phyloP scores from a whole-genome alignment of 2,797 vertebrate species.

The Tapirus indicus region DNA sequence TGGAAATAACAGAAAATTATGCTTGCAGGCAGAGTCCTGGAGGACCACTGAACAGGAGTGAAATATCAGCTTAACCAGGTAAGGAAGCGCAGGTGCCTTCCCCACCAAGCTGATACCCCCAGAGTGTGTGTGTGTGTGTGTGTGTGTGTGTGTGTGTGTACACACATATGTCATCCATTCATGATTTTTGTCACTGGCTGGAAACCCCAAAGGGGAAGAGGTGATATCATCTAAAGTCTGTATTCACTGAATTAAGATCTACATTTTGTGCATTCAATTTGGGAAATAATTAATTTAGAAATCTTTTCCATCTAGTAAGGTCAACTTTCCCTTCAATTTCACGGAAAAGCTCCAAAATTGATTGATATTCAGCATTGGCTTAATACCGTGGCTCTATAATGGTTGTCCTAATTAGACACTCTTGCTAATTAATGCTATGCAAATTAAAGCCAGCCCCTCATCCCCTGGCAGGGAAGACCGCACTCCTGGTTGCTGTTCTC shows the following conservation, averaged over 20 bases:
- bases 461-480: neutral
- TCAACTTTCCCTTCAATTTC: conserved; percentile 64
- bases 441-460: conserved; percentile 63
- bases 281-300: conserved; percentile 58
- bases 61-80: neutral
- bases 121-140: no score
- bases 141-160: rapidly evolving
- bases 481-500: neutral
- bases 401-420: conserved; percentile 76
- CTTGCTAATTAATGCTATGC: conserved; percentile 69
- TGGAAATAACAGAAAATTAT: conserved; percentile 10
- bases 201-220: neutral
- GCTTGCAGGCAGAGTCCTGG: neutral
- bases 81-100: neutral
- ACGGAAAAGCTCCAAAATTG: neutral
- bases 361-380: neutral
- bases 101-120: neutral
- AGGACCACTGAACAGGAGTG: neutral
- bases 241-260: conserved; percentile 46
- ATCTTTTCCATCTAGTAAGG: conserved; percentile 63
- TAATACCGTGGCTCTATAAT: neutral
- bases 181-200: neutral
- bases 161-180: neutral
- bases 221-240: neutral
- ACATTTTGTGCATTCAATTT: neutral